Evolutionary conservation across 2,888 invertebrate species (phyloP), one percentile per base, ranked within the genome.

Genomic region (Cerastis rubricosa): DNA sequence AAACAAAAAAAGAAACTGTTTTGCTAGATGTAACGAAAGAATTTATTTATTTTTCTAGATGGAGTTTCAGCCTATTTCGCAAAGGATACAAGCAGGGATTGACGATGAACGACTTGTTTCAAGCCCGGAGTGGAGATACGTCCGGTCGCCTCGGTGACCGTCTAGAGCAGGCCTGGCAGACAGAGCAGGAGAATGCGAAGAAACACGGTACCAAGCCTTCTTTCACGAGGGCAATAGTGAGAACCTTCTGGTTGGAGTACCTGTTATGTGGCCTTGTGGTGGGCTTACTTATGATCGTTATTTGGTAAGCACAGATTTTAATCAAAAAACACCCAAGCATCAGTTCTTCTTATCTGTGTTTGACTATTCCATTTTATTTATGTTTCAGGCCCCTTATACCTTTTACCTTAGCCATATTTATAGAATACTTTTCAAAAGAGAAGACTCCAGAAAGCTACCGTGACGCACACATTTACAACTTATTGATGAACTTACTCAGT

Each of bases 381-480:
- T 75, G 35, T 96, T 95, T 77, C 94, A 98, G 98, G 95, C 97
- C 98, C 68, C 84, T 97, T 51, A 97, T 97, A 86, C 98, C 98
- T 0, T 97, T 96, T 77, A 95, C 97, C 3, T 91, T 98, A 91
- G 97, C 97, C 11, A 93, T 97, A 87, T 97, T 98, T 78, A 98
- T 98, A 85, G 96, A 94, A 89, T 97, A 97, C 89, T 98, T 98
- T 91, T 97, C 97, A 83, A 96, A 96, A 9, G 94, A 96, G 43
- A 96, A 95, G 78, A 95, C 95, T 8, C 84, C 92, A 4, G 97
- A 97, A 77, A 93, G 93, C 0, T 93, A 95, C 59, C 92, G 94
- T 63, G 93, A 97, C 70, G 98, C 98, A 0, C 98, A 98, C 92
- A 92, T 97, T 61, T 97, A 97, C 89, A 98, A 98, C 61, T 96